Evolutionary conservation across 1,140 invertebrate species (phyloP), one percentile per base, ranked within the genome.

Genomic region (Drosophila yakuba): DNA sequence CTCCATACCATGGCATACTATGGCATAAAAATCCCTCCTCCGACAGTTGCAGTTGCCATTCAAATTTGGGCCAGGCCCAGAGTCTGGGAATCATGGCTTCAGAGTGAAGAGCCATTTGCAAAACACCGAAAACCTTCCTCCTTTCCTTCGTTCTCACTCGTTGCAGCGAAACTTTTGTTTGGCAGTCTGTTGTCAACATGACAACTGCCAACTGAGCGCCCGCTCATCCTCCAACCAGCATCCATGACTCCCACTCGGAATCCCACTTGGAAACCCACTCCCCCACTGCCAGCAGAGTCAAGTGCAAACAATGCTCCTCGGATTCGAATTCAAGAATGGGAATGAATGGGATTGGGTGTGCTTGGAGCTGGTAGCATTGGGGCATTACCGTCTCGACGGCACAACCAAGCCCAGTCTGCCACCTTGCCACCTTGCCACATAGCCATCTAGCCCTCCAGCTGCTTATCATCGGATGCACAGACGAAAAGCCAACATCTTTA

Each of bases 101-200:
- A 3, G 43, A 32, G 12, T 7, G 47, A 8, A 17, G 17, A 28
- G 5, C 47, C 47, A 61, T 48, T 48, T 28, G 35, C 35, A 3
- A 7, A 43, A 7, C 41, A 17, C 41, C 14, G 20, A 39, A 39
- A 39, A 39, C 38, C 38, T 0, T 2, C 12, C 11, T 14, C 11
- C 41, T 15, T 8, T 7, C 43, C 15, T 17, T 7, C 43, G 8
- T 17, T 8, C 11, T 4, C 17, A 45, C 17, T 11, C 3, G 23
- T 44, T 35, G 63, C 25, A 52, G 44, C 32, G 17, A 38, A 56
- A 59, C 67, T 61, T 73, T 73, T 73, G 68, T 51, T 72, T 73
- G 66, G 20, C 68, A 57, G 44, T 23, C 51, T 67, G 66, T 45
- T n/a, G 43, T 50, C 35, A 55, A 69, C 67, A 71, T 67, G 67